Evolutionary conservation across 2,888 invertebrate genomes (phyloP).

Genomic region (Clanis bilineata): DNA sequence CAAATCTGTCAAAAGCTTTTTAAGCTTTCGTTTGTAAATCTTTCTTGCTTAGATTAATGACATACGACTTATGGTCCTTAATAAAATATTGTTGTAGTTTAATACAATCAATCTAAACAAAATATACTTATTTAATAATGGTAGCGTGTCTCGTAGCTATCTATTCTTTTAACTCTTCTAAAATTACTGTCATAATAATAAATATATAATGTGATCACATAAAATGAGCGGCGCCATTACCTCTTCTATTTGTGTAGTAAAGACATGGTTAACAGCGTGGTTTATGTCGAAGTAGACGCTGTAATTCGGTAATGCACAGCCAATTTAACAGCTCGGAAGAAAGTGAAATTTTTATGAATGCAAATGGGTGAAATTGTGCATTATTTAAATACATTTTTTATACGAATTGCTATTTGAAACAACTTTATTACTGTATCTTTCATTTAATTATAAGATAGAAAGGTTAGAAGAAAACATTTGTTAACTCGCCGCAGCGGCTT

Average conservation of each 20-base stretch:
- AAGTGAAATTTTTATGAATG: conserved; percentile 49
- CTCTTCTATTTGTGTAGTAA: conserved; percentile 19
- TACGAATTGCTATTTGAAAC: conserved; percentile 7
- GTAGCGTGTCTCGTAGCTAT: not conserved
- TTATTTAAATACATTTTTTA: conserved; percentile 4
- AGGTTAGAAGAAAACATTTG: not conserved
- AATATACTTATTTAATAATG: not conserved
- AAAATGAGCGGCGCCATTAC: conserved; percentile 25
- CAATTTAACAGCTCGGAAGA: conserved; percentile 40
- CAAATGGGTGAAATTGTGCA: conserved; percentile 46
- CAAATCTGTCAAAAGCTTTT: too few relatives aligned
- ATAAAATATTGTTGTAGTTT: too few relatives aligned
- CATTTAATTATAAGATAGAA: conserved; percentile 4
- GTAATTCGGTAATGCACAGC: conserved; percentile 33
- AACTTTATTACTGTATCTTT: not conserved
- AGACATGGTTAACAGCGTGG: conserved; percentile 30
- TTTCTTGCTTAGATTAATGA: too few relatives aligned
- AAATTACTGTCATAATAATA: conserved; percentile 24
- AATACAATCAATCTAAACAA: too few relatives aligned
- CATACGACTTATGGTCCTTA: too few relatives aligned
- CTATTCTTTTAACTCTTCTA: not conserved
- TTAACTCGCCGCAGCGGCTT: not conserved
- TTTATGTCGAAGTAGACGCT: conserved; percentile 28
- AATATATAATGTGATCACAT: conserved; percentile 27
- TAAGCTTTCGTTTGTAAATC: too few relatives aligned